Evolutionary conservation across 2,888 invertebrate species (phyloP), one percentile per base, ranked within the genome.

Genomic region (Nomada hirtipes): DNA sequence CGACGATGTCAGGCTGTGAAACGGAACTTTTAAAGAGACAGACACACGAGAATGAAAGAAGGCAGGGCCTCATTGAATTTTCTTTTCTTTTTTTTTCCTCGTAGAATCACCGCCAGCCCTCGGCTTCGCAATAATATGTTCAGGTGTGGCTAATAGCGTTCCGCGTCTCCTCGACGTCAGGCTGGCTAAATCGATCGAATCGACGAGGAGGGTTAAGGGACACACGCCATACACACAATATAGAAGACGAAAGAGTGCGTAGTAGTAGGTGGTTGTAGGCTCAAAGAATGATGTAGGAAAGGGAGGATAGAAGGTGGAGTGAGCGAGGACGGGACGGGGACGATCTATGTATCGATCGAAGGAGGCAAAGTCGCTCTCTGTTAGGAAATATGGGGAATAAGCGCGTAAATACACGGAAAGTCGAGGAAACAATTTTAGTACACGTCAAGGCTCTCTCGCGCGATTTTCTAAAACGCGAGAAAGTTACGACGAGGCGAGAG

Each of bases 1-100:
- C 71, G 68, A 79, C 72, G 80, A 80, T 68, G 76, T 84, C 76
- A 73, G 77, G 81, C 85, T 75, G 81, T 71, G 85, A 85, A 79
- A 82, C 59, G 73, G 65, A 78, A 67, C 23, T n/a, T n/a, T 36
- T 36, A 36, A 53, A 53, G n/a, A 7, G 2, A n/a, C n/a, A 53
- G 23, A 61, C 60, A 44, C 70, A 50, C 61, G 53, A 55, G 36
- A 18, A 29, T 47, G 23, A 26, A 11, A 36, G n/a, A 50, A 15
- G 55, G 50, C 59, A 60, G 50, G 63, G 55, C 73, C 64, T 73
- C 44, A 55, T 64, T 20, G 70, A 69, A 29, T 20, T 36, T 36
- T 65, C 29, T 42, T 47, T 47, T 13, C 13, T 60, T 59, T 59
- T 26, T 26, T 59, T 29, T 13, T 59, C 15, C 18, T n/a, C 18